These are phyloP conservation scores for Drosophila yooni DNA, from an alignment of 2,888 invertebrate species.

Conservation along the genomic window DNA sequence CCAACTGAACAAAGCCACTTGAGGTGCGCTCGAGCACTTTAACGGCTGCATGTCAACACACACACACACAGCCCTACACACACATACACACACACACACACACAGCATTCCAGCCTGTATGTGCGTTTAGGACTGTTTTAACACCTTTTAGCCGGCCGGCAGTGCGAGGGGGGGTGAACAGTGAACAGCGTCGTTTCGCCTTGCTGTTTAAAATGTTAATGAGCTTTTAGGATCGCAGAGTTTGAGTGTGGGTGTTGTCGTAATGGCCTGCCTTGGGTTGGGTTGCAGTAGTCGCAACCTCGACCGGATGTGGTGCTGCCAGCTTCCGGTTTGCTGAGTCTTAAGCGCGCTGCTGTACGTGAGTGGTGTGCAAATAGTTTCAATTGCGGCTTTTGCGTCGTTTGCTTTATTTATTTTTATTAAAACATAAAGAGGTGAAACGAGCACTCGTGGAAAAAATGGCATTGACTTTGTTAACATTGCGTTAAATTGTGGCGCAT, in stretches of 20 bases:
- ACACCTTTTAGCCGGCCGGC: conserved; percentile 68
- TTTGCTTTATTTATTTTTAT: conserved; percentile 82
- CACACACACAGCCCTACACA: conserved; percentile 22
- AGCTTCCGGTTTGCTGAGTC: conserved; percentile 80
- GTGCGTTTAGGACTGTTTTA: conserved; percentile 76
- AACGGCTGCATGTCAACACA: conserved; percentile 79
- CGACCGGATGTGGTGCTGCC: conserved; percentile 77
- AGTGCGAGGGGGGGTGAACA: conserved; percentile 5
- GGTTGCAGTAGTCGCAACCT: conserved; percentile 26
- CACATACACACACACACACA: conserved; percentile 4
- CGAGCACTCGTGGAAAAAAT: conserved; percentile 55
- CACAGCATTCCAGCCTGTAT: conserved; percentile 19
- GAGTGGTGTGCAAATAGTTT: conserved; percentile 81
- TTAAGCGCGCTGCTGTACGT: conserved; percentile 76
- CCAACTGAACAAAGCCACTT: conserved; percentile 80
- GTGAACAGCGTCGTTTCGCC: conserved; percentile 54
- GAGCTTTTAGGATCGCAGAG: conserved; percentile 73
- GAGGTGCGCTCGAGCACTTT: conserved; percentile 81
- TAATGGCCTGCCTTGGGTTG: conserved; percentile 2
- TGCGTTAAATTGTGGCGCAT: conserved; percentile 79
- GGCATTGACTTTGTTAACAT: conserved; percentile 80
- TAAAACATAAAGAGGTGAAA: conserved; percentile 79
- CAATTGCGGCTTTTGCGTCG: conserved; percentile 80
- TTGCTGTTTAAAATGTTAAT: conserved; percentile 80
- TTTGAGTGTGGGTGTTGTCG: conserved; percentile 6